These are phyloP conservation scores for Sebastes goodei DNA, from an alignment of 2,797 vertebrate genomes.

Conservation along the genomic window DNA sequence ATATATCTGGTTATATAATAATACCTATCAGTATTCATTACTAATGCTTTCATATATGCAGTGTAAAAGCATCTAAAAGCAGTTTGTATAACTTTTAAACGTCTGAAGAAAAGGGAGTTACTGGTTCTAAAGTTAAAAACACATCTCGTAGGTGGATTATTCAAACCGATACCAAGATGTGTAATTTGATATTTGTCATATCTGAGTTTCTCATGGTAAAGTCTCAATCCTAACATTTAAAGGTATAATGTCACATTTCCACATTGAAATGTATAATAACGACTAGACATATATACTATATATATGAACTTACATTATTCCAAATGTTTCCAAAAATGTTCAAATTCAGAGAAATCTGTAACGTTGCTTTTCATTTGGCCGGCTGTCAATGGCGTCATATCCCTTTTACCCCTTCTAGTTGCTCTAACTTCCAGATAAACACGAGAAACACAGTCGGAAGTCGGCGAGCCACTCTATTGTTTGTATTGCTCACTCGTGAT, in stretches of 20 bases:
- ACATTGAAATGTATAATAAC: no score
- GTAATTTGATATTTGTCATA: not conserved
- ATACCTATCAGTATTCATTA: not conserved
- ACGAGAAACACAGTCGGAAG: no score
- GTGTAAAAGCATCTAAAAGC: not conserved
- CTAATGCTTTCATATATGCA: not conserved
- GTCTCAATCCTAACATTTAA: not conserved
- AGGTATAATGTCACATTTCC: not conserved
- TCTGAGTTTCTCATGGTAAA: not conserved
- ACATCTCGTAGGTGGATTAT: not conserved
- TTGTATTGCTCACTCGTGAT: no score
- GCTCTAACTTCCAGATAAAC: no score
- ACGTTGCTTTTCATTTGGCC: no score
- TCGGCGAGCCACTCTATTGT: no score
- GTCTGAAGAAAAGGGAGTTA: not conserved
- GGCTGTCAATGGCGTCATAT: no score
- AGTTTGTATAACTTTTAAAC: not conserved
- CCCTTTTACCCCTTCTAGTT: no score
- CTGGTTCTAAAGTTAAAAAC: not conserved
- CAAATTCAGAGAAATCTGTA: no score
- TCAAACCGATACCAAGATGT: not conserved
- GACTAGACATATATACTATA: accelerated
- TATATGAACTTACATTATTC: no score
- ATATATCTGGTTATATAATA: accelerated
- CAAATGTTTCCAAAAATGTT: no score